These are phyloP conservation scores for Tetraodon nigroviridis DNA, from an alignment of 2,113 vertebrate species.

Conservation along the genomic window DNA sequence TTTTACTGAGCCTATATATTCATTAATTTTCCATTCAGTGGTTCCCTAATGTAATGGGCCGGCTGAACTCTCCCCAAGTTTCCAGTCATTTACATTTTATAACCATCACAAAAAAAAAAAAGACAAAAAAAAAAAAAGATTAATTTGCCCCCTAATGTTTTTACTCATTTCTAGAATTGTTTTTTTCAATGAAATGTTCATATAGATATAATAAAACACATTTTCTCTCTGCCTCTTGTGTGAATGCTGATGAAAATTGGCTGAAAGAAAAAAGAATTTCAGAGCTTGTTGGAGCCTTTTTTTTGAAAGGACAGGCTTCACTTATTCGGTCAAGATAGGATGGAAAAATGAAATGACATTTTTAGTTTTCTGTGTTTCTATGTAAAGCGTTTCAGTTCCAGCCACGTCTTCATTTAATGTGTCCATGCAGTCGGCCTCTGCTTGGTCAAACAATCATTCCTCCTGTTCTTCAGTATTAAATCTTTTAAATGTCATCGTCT, in stretches of 20 bases:
- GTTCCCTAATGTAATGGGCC: background rate
- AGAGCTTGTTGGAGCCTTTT: too few relatives aligned
- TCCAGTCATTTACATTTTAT: background rate
- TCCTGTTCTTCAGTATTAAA: constrained; percentile 37
- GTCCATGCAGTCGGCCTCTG: background rate
- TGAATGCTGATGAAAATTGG: too few relatives aligned
- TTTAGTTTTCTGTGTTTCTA: too few relatives aligned
- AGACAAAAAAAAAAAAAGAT: background rate
- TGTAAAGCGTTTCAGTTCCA: too few relatives aligned
- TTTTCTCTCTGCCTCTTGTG: too few relatives aligned
- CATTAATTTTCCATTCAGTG: background rate
- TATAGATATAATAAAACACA: too few relatives aligned
- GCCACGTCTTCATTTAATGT: too few relatives aligned
- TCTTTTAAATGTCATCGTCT: constrained; percentile 35
- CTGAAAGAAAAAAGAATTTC: too few relatives aligned
- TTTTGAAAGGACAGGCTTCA: too few relatives aligned
- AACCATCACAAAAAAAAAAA: background rate
- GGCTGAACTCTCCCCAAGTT: background rate
- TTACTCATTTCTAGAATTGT: background rate
- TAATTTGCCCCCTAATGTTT: background rate
- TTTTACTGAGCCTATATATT: background rate
- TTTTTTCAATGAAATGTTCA: background rate
- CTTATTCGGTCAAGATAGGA: too few relatives aligned
- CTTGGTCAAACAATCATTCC: constrained; percentile 27
- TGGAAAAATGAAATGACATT: too few relatives aligned